Conservation (phyloP, 2,113 vertebrate species). For the Plectropomus leopardus region DNA sequence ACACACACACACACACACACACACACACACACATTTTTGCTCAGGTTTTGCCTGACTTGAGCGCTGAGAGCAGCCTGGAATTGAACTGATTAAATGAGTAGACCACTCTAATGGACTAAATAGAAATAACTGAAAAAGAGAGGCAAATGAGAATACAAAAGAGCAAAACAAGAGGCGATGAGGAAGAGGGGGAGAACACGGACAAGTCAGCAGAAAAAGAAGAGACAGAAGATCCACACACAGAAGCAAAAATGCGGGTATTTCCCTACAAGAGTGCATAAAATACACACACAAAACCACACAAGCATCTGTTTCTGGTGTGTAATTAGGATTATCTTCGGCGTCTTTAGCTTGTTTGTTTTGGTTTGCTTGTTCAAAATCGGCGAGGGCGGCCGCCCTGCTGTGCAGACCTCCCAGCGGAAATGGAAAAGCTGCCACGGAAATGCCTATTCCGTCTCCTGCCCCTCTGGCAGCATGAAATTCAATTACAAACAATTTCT, state of each 20-base stretch:
- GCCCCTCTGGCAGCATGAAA: constrained; percentile 59
- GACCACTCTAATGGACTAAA: background rate
- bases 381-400: constrained; percentile 28
- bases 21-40: background rate
- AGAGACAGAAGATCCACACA: background rate
- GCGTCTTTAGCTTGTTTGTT: constrained; percentile 68
- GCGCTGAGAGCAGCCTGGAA: background rate
- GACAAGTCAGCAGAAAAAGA: background rate
- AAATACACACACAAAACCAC: constrained; percentile 4
- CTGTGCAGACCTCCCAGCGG: constrained; percentile 54
- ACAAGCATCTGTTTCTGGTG: constrained; percentile 40
- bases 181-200: background rate
- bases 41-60: background rate
- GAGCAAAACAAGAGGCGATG: background rate
- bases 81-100: background rate
- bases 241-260: background rate
- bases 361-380: constrained; percentile 52
- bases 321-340: constrained; percentile 67
- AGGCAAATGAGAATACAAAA: background rate
- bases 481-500: constrained; percentile 73
- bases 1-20: too few species aligned
- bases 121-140: background rate
- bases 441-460: constrained; percentile 44
- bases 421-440: constrained; percentile 49
- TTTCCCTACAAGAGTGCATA: background rate